Percentiles rank a stretch among this genome's conserved stretches.
Conservation (phyloP, 2,797 vertebrate species). For the Pseudochirops cupreus region DNA sequence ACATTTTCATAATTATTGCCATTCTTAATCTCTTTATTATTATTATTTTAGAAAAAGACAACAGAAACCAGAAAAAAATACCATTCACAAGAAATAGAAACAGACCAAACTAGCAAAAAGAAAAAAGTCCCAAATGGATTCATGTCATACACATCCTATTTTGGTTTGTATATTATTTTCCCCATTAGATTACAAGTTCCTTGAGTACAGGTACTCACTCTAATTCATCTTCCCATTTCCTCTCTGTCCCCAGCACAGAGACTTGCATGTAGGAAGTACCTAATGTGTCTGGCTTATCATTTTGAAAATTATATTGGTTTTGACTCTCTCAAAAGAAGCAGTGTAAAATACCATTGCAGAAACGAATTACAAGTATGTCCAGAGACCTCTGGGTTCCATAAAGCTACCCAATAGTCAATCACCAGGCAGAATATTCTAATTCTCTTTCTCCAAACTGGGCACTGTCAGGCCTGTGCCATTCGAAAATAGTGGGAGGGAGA, state of each 20-base stretch:
- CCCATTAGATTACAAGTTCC: background rate
- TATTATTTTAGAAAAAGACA: background rate
- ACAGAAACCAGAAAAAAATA: background rate
- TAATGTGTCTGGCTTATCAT: background rate
- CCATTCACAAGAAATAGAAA: background rate
- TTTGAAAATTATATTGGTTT: background rate
- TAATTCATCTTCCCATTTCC: background rate
- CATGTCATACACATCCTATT: background rate
- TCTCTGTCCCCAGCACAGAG: background rate
- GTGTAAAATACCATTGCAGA: background rate
- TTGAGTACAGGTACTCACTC: background rate
- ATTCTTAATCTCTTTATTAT: background rate
- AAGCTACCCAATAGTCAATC: constrained; percentile 10
- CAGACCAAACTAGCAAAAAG: constrained; percentile 43
- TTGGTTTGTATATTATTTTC: background rate
- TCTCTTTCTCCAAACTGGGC: background rate
- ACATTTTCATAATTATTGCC: background rate
- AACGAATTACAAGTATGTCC: background rate
- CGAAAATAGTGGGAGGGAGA: background rate
- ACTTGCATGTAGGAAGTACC: background rate
- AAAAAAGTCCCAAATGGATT: background rate
- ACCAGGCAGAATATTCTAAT: background rate
- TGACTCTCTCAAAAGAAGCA: background rate
- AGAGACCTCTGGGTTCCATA: background rate
- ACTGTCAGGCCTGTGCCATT: background rate